Percentiles rank a stretch among this genome's conserved stretches.
Evolutionary conservation across 2,113 vertebrate species (phyloP).

Genomic region (Sitta europaea): DNA sequence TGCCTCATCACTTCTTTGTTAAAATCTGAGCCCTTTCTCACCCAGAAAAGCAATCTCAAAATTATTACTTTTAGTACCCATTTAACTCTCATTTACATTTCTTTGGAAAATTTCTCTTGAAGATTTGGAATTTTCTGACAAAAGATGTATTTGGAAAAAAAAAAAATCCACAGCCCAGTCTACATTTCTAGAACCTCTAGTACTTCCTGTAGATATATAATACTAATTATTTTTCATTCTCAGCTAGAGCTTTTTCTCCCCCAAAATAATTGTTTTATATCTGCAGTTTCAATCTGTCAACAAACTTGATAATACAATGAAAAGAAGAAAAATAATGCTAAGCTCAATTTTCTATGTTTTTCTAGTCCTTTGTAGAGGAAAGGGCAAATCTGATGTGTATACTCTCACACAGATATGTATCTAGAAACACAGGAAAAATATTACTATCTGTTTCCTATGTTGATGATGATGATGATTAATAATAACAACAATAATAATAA

Average conservation of each 20-base stretch:
- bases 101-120: not conserved
- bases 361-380: not conserved
- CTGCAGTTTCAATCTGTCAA: not conserved
- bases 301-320: not conserved
- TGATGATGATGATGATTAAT: not conserved
- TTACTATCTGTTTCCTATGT: not conserved
- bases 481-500: too few relatives aligned
- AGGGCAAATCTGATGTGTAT: not conserved
- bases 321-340: not conserved
- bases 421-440: not conserved
- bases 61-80: not conserved
- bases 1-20: not conserved
- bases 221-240: not conserved
- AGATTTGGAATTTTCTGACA: not conserved
- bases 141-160: not conserved
- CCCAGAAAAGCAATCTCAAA: not conserved
- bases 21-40: not conserved
- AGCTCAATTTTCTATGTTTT: not conserved
- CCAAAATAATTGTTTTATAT: not conserved
- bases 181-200: not conserved
- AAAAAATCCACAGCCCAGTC: not conserved
- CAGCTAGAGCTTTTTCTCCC: rapidly evolving
- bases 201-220: not conserved
- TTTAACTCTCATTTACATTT: not conserved
- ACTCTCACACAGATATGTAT: not conserved